Percentiles rank a stretch among this genome's conserved stretches.
These are phyloP conservation scores for Idaea dimidiata DNA, from an alignment of 2,888 invertebrate genomes.

Conservation along the genomic window DNA sequence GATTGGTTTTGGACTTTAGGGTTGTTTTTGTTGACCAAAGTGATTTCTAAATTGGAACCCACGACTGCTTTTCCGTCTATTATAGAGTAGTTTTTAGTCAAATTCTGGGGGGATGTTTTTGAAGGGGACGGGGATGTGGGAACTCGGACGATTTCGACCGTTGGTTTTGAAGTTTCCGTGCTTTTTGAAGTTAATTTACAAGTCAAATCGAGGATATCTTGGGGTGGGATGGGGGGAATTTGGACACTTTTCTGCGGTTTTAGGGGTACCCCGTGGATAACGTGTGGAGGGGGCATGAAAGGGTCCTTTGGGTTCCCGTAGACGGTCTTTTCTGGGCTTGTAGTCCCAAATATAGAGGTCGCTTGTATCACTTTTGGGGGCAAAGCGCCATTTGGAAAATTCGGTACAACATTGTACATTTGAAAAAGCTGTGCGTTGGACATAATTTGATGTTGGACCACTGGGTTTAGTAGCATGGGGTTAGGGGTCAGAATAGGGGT, in stretches of 20 bases:
- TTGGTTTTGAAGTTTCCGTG: conserved; percentile 51
- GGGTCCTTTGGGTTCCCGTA: conserved; percentile 88
- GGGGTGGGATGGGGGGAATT: conserved; percentile 54
- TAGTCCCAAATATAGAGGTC: conserved; percentile 82
- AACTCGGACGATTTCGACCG: conserved; percentile 82
- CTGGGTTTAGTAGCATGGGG: conserved; percentile 57
- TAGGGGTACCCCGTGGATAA: conserved; percentile 66
- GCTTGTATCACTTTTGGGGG: conserved; percentile 83
- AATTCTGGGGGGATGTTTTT: conserved; percentile 66
- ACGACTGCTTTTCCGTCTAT: conserved; percentile 70
- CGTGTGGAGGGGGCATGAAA: conserved; percentile 78
- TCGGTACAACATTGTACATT: conserved; percentile 63
- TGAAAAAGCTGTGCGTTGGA: conserved; percentile 73
- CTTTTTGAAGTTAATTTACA: conserved; percentile 68
- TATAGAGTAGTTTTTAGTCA: conserved; percentile 69
- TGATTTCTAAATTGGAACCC: conserved; percentile 86
- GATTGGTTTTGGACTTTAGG: background rate
- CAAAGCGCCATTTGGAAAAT: conserved; percentile 50
- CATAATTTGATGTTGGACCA: conserved; percentile 69
- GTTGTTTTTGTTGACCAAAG: conserved; percentile 80
- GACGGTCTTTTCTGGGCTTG: conserved; percentile 81
- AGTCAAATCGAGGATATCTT: conserved; percentile 84
- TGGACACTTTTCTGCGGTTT: conserved; percentile 47
- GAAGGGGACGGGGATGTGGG: conserved; percentile 59
- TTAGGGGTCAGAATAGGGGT: conserved; percentile 34